Percentiles rank a stretch among this genome's conserved stretches.
phyloP scores from a whole-genome alignment of 2,888 invertebrate species.

The Pseudeuparius sepicola region DNA sequence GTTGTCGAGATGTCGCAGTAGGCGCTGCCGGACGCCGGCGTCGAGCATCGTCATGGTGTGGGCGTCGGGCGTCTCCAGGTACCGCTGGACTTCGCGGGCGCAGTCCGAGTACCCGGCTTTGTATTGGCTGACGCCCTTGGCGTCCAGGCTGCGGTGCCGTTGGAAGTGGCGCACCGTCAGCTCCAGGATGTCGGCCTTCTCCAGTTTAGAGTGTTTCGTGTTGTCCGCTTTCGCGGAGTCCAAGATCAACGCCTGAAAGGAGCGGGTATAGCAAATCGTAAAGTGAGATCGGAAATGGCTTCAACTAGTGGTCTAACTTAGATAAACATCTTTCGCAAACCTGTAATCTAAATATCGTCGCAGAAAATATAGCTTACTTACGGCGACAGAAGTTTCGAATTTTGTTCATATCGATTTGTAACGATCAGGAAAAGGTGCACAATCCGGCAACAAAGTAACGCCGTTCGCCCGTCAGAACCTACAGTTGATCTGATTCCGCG shows the following conservation, averaged over 20 bases:
- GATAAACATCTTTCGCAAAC: no score
- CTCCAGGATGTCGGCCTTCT: conserved; percentile 78
- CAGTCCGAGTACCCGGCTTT: conserved; percentile 58
- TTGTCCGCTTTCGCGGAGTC: conserved; percentile 58
- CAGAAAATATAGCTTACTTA: no score
- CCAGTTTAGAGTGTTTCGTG: conserved; percentile 71
- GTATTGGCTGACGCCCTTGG: conserved; percentile 52
- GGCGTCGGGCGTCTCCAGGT: conserved; percentile 51
- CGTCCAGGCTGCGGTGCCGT: conserved; percentile 57
- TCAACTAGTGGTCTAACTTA: no score
- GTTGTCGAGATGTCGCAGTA: conserved; percentile 49
- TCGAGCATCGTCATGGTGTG: conserved; percentile 49
- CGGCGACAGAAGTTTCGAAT: no score
- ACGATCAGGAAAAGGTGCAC: no score
- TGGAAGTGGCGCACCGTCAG: conserved; percentile 75
- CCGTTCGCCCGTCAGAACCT: no score
- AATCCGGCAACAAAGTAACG: no score
- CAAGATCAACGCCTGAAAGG: conserved; percentile 57
- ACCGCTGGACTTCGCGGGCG: conserved; percentile 50
- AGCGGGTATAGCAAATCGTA: no score
- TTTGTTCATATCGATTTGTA: no score
- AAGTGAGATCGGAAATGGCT: no score
- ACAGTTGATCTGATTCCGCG: no score
- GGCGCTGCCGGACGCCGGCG: conserved; percentile 47
- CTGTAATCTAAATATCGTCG: no score